Base-by-base conservation (phyloP, 2,113 vertebrate species). In the Otolemur garnettii region DNA sequence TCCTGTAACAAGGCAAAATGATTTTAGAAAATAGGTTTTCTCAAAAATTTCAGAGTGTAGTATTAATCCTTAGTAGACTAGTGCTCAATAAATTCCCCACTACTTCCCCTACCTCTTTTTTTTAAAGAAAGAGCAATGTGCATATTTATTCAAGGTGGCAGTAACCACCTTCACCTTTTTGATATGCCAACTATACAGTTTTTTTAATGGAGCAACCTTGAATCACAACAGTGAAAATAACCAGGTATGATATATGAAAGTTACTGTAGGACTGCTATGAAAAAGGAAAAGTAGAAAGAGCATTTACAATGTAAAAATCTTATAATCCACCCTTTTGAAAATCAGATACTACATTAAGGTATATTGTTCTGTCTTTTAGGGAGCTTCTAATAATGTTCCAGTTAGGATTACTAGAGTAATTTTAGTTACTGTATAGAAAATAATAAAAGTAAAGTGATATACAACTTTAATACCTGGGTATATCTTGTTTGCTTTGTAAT, bases 91-190 rank as follows among this genome's bases (percentile, higher is more conserved):
- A 97, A 97, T 94, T 97, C 80, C 92, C 57, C 17, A 21, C 26
- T 87, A 69, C 69, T 91, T 90, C 53, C 55, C 8, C 10, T 0
- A 50, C 8, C 8, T 10, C 45, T 9, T 50, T 50, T n/a, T 78
- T 90, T 90, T 6, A 2, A 85, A 95, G 83, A 82, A 87, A 95
- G 93, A 96, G 35, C 93, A 95, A 96, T 96, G 90, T 94, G 69
- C 28, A 85, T 91, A 95, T 93, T 92, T 95, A 97, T 96, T 94
- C 87, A 95, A 96, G 95, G 87, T 92, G 96, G 94, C 81, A 95
- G 80, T 50, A 97, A 60, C 69, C 71, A 97, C 87, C 94, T 97
- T 97, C 84, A 93, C 82, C 82, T 94, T 94, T 96, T 64, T 77
- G 24, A 64, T 90, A 83, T 90, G 90, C 90, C 72, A 87, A 71